These are phyloP conservation scores for Sardinella longiceps DNA, from an alignment of 2,797 vertebrate genomes.

Conservation along the genomic window DNA sequence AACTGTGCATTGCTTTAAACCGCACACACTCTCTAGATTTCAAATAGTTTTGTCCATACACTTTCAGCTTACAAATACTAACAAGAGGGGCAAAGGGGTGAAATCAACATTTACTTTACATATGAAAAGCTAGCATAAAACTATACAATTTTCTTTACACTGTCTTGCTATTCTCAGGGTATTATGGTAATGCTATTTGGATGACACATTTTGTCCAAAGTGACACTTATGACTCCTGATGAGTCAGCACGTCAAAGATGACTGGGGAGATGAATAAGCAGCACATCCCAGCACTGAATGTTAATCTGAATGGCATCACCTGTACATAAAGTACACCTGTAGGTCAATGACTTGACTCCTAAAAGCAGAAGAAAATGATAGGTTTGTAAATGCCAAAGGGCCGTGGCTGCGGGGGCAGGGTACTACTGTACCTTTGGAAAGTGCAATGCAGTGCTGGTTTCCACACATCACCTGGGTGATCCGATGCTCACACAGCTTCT, in stretches of 20 bases:
- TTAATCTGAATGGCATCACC: background rate
- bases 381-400: background rate
- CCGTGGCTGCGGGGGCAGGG: background rate
- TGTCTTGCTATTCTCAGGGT: too few species aligned
- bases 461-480: constrained; percentile 97
- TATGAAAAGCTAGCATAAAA: too few species aligned
- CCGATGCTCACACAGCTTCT: constrained; percentile 89
- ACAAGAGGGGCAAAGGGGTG: too few species aligned
- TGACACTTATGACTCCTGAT: too few species aligned
- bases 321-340: too few species aligned
- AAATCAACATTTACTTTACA: too few species aligned
- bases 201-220: too few species aligned
- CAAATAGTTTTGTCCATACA: background rate
- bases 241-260: background rate
- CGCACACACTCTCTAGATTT: too few species aligned
- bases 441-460: constrained; percentile 95
- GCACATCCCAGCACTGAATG: background rate
- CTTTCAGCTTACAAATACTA: too few species aligned
- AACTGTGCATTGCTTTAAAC: too few species aligned
- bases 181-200: too few species aligned
- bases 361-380: background rate
- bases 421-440: constrained; percentile 92
- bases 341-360: background rate
- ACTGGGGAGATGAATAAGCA: background rate
- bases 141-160: too few species aligned